Evolutionary conservation across 2,888 invertebrate genomes (phyloP), one percentile per base, ranked within the genome.

Genomic region (Mesochorus sp.): DNA sequence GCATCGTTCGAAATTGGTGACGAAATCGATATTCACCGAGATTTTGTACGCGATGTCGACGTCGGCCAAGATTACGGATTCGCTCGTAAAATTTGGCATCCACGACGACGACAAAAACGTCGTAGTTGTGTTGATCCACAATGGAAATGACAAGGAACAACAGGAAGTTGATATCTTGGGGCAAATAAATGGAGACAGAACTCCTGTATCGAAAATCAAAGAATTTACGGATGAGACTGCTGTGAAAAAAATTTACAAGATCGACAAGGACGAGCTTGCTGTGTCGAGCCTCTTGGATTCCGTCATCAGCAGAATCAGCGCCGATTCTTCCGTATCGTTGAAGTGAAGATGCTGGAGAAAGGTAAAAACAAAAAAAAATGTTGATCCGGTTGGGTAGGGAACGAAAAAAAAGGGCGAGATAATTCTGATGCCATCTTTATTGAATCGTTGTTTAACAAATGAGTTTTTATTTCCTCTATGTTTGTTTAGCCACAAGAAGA

Each of bases 61-160:
- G 0, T 93, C 95, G 0, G 95, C 94, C 85, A 95, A 95, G 83
- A 96, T 96, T 80, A 92, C 94, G 2, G 93, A 94, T 80, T 95
- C 95, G 77, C 91, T 96, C 57, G 91, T 88, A 59, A 94, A 92
- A 76, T 95, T 95, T 90, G 95, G 95, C 0, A 92, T 94, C 14
- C 88, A 90, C 51, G 92, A 92, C 66, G 87, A 88, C 0, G 92
- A 92, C 70, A 90, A 84, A 5, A 91, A 92, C 77, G 86, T 94
- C 57, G 80, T 94, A 28, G 88, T 93, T 17, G 91, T 91, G 12
- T 82, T 91, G 0, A 84, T 94, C 68, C 87, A 90, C 39, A 86
- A 90, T 26, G 80, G 79, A 5, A 79, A 87, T 31, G 87, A 90
- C 21, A 79, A 84, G 4, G 26, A 62, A 80, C 82, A 26, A 62